Base-by-base conservation (phyloP, 23 tunicate genomes). In the Trididemnum clinides region DNA sequence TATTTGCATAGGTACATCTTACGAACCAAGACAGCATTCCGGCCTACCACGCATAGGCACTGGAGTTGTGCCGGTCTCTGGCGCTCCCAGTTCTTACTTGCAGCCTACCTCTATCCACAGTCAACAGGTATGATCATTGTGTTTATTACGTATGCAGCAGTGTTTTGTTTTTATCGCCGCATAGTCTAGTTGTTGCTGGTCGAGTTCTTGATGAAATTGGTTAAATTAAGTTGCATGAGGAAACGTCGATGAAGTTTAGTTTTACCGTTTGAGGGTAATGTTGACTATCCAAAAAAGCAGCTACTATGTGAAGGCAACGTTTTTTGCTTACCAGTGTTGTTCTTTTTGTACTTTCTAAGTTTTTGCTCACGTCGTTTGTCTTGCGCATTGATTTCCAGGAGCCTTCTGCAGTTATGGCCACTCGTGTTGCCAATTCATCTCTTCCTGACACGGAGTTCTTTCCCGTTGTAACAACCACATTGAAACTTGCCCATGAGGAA, bases 21-120 rank as follows among this genome's bases (percentile, higher is more conserved):
- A 37, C 33, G 78, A 64, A 6, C 62, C 7, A 2, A 36, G 87
- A 2, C 70, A 51, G 29, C 88, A 84, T 34, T 22, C 69, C 34
- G 87, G 87, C 27, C 29, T 86, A 36, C 96, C 96, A 34, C 84
- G 96, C 19, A 91, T 91, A 90, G 96, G 96, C 30, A 91, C 96
- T 0, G 96, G 97, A 28, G 76, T 66, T 0, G 88, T 81, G 18
- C 88, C 79, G 6, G 37, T 32, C 12, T 19, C 37, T 7, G 7
- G 7, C 6, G 12, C 75, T 4, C 88, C 83, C 19, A 33, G 50
- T 23, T 65, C 82, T 0, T 35, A 29, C 4, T 72, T 34, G 36
- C 62, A 39, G 15, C 44, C 83, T 6, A 37, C 97, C 4, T 30
- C 87, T n/a, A 15, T 65, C 0, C 83, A 86, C 86, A 86, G 86